Base-by-base conservation (phyloP, 2,888 invertebrate genomes). In the Trissolcus brochymenae region DNA sequence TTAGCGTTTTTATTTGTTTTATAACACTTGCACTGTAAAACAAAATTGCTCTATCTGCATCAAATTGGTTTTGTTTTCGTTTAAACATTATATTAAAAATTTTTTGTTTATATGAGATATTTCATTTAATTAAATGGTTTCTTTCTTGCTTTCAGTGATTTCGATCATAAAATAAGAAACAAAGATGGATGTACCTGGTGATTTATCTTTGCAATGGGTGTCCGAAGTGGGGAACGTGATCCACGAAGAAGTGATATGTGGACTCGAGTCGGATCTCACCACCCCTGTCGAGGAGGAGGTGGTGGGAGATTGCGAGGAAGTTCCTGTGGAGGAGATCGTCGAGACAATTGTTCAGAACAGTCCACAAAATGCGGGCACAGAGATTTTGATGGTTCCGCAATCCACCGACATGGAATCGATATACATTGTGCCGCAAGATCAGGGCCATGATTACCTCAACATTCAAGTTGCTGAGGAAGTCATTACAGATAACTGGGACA, bases 401-500 rank as follows among this genome's bases (percentile, higher is more conserved):
- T 70, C 86, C 1, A 86, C 80, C 41, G 89, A 90, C 62, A 90
- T 90, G 85, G 90, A 91, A 76, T 88, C 90, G 1, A 87, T 88
- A 53, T 90, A 90, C 65, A 90, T 91, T 80, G 90, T 91, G 50
- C 90, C 90, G 54, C 90, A 90, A 76, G 89, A 90, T 72, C 87
- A 88, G 73, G 88, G 87, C 6, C 88, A 90, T 66, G 90, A 90
- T 81, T 90, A 90, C 76, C 80, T 90, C 1, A 90, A 90, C 81
- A 90, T 91, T 85, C 92, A 92, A 83, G 94, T 95, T 54, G 94
- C 94, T 0, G 95, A 95, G 84, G 95, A 95, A 88, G 94, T 95
- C 0, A 94, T 95, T 14, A 93, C 95, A 0, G 95, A 95, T 84
- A 94, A 94, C 82, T 95, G 95, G 95, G 94, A 93, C 53, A 91